A percentile compares a stretch with the other conserved stretches of the same genome.
phyloP scores from a whole-genome alignment of 2,113 vertebrate species.

The Circaetus gallicus region DNA sequence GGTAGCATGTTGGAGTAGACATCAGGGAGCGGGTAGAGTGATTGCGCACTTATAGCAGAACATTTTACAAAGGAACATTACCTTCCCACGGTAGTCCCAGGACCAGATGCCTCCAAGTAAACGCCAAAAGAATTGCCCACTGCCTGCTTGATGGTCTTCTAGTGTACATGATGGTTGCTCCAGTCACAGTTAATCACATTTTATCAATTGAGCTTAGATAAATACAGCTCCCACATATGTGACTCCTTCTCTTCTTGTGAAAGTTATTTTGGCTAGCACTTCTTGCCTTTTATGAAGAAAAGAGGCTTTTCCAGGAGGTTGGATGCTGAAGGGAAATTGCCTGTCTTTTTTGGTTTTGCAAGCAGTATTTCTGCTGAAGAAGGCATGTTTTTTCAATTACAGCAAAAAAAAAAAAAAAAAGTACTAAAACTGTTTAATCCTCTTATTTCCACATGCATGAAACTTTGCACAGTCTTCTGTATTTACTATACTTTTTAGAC shows the following conservation, averaged over 20 bases:
- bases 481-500: not conserved
- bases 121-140: not conserved
- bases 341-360: not conserved
- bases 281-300: not conserved
- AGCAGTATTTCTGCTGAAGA: not conserved
- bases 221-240: not conserved
- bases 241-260: not conserved
- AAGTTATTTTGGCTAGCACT: not conserved
- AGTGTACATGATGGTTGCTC: not conserved
- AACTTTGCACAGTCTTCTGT: not conserved
- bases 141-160: not conserved
- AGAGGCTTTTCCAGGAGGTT: not conserved
- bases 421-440: not conserved
- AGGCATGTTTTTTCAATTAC: not conserved
- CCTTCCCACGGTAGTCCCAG: not conserved
- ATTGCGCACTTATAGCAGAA: not conserved
- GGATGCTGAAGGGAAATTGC: not conserved
- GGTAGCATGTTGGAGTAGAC: not conserved
- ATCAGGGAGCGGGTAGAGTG: not conserved
- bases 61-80: not conserved
- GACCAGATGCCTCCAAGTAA: not conserved
- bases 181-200: not conserved
- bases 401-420: not conserved
- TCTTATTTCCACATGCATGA: conserved; percentile 6
- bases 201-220: not conserved